phyloP scores from a whole-genome alignment of 2,888 invertebrate species.

The Griposia aprilina region DNA sequence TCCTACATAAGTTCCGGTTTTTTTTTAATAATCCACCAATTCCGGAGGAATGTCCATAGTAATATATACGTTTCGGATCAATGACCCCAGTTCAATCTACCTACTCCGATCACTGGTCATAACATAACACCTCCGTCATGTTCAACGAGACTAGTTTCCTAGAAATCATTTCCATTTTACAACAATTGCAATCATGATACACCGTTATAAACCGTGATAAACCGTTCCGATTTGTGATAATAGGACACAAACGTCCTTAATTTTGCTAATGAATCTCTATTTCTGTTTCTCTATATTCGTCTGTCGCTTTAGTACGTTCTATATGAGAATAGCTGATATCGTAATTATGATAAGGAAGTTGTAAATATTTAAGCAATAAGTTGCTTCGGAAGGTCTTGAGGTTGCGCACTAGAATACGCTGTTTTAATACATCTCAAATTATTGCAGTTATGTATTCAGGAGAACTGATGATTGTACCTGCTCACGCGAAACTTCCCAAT shows the following conservation, averaged over 20 bases:
- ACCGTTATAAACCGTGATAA: no score
- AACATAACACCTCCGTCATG: neutral
- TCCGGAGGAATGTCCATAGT: no score
- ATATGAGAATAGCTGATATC: neutral
- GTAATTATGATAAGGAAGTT: neutral
- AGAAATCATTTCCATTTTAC: neutral
- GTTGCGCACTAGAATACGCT: neutral
- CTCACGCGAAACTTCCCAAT: conserved; percentile 21
- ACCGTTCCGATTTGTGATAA: neutral
- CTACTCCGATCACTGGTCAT: no score
- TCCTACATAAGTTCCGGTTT: no score
- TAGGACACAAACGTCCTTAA: neutral
- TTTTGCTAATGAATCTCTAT: neutral
- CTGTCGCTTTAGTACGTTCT: neutral
- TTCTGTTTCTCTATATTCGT: neutral
- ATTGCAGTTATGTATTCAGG: neutral
- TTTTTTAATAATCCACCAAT: no score
- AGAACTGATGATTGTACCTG: neutral
- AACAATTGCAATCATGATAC: neutral
- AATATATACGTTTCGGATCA: no score
- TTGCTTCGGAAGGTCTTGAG: neutral
- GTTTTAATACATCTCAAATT: neutral
- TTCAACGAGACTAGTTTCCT: neutral
- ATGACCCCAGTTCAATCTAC: no score
- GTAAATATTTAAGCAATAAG: neutral